phyloP scores from a whole-genome alignment of 1,140 invertebrate genomes.

The Anoplophora glabripennis region DNA sequence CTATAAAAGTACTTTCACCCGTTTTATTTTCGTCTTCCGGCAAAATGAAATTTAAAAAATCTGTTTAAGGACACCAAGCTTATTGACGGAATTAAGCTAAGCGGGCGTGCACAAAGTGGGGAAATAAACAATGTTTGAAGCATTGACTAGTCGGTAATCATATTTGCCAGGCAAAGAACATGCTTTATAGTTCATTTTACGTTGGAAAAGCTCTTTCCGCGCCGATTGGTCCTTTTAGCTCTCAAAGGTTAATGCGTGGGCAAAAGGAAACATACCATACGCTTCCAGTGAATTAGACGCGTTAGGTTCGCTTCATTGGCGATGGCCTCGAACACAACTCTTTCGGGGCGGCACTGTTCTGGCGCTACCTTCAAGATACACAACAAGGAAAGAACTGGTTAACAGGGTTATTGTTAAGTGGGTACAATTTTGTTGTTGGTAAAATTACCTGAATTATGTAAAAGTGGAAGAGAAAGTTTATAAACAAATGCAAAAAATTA shows the following conservation, averaged over 20 bases:
- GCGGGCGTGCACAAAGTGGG: not conserved
- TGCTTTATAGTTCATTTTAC: constrained; percentile 41
- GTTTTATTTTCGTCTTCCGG: too few relatives aligned
- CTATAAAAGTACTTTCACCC: too few relatives aligned
- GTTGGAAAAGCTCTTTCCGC: constrained; percentile 38
- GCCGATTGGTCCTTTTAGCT: constrained; percentile 36
- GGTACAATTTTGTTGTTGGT: too few relatives aligned
- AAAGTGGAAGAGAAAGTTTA: too few relatives aligned
- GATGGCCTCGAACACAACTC: constrained; percentile 1
- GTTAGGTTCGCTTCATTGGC: constrained; percentile 34
- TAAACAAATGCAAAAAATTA: too few relatives aligned
- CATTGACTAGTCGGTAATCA: constrained; percentile 41
- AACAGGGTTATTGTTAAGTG: too few relatives aligned
- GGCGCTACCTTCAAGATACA: too few relatives aligned
- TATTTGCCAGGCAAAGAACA: constrained; percentile 41
- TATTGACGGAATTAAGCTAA: not conserved
- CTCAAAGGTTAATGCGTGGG: constrained; percentile 45
- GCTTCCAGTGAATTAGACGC: constrained; percentile 35
- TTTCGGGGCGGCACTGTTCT: too few relatives aligned
- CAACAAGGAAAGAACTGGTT: too few relatives aligned
- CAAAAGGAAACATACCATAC: constrained; percentile 42
- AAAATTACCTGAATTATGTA: too few relatives aligned
- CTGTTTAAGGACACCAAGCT: too few relatives aligned
- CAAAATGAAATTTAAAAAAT: too few relatives aligned
- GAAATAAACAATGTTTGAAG: constrained; percentile 42